phyloP scores from a whole-genome alignment of 2,113 vertebrate species.

The Fregetta grallaria region DNA sequence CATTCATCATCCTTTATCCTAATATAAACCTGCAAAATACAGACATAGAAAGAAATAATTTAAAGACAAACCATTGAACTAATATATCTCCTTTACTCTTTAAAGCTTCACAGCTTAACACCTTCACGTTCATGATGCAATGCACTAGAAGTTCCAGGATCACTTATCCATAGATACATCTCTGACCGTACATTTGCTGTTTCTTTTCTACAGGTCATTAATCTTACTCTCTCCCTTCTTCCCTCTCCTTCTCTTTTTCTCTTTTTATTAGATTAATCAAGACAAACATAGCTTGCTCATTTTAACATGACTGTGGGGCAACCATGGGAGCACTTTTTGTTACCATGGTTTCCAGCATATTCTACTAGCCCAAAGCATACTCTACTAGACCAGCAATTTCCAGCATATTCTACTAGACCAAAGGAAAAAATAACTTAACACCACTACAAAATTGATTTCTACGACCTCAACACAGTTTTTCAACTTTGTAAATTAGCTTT shows the following conservation, averaged over 20 bases:
- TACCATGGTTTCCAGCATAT: slow-evolving; percentile 19
- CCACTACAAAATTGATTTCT: not conserved
- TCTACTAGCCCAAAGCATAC: not conserved
- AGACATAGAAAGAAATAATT: not conserved
- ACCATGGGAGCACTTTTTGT: not conserved
- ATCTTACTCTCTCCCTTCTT: not conserved
- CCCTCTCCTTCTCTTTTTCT: not conserved
- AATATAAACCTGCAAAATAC: slow-evolving; percentile 86
- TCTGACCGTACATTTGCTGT: no score
- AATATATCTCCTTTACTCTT: not conserved
- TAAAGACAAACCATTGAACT: not conserved
- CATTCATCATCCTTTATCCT: slow-evolving; percentile 97
- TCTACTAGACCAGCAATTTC: not conserved
- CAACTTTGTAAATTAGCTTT: slow-evolving; percentile 7
- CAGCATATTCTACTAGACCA: not conserved
- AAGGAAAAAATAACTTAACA: not conserved
- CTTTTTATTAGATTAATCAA: not conserved
- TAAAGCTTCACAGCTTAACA: not conserved
- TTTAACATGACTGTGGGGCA: not conserved
- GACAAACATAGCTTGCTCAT: not conserved
- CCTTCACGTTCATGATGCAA: not conserved
- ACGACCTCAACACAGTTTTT: not conserved
- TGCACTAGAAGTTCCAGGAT: not conserved
- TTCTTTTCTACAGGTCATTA: not conserved
- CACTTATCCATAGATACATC: not conserved